Evolutionary conservation across 2,113 vertebrate species (phyloP).

Genomic region (Zootoca vivipara): DNA sequence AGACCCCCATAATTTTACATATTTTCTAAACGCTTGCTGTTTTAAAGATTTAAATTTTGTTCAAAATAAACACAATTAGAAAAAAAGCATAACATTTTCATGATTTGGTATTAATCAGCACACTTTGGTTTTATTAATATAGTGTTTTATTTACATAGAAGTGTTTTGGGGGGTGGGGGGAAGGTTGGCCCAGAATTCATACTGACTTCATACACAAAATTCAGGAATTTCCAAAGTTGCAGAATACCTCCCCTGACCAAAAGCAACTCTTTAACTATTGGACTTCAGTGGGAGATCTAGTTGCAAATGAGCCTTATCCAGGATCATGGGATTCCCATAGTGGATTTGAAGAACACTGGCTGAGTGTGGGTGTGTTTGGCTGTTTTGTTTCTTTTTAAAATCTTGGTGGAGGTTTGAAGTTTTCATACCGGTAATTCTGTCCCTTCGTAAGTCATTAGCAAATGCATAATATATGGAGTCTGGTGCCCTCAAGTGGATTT

Average conservation of each 20-base stretch:
- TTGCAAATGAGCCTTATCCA: background rate
- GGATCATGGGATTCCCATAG: background rate
- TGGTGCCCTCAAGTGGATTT: constrained; percentile 11
- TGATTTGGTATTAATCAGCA: background rate
- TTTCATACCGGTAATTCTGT: background rate
- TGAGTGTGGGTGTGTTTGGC: background rate
- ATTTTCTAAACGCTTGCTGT: background rate
- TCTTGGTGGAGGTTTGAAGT: background rate
- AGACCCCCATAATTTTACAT: background rate
- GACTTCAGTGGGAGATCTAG: background rate
- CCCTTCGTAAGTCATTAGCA: background rate
- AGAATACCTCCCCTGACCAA: background rate
- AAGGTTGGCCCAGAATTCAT: constrained; percentile 46
- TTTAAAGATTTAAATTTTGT: background rate
- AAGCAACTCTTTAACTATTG: background rate
- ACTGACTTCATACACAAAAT: constrained; percentile 43
- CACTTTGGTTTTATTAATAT: background rate
- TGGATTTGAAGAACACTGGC: background rate
- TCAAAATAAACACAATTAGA: background rate
- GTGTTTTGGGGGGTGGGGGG: background rate
- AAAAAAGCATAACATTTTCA: background rate
- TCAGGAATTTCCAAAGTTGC: background rate
- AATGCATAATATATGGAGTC: background rate
- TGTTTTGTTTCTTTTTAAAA: background rate
- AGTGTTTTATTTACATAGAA: background rate